These are phyloP conservation scores for Habroteleia sp. DNA, from an alignment of 2,888 invertebrate genomes.

Conservation along the genomic window DNA sequence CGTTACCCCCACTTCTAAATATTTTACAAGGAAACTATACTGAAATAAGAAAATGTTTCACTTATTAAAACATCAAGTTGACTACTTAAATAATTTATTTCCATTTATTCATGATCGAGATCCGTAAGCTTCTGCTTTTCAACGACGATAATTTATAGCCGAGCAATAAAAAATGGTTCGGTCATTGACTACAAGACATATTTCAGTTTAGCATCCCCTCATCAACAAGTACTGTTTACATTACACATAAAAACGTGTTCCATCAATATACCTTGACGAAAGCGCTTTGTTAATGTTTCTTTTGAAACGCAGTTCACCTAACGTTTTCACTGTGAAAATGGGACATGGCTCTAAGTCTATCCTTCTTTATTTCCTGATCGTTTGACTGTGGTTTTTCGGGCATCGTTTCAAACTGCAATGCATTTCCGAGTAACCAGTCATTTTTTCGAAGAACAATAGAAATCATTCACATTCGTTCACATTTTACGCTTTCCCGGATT, in stretches of 20 bases:
- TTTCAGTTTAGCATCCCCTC: conserved; percentile 33
- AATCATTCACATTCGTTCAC: conserved; percentile 35
- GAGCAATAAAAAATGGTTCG: conserved; percentile 4
- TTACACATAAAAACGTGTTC: conserved; percentile 15
- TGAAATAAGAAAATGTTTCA: not conserved
- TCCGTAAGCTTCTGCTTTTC: too few species aligned
- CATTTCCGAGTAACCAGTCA: conserved; percentile 33
- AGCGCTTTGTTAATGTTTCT: conserved; percentile 51
- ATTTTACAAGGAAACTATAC: conserved; percentile 5
- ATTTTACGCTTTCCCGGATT: conserved; percentile 35
- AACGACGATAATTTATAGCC: conserved; percentile 1
- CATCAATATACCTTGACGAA: conserved; percentile 56
- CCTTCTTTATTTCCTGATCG: conserved; percentile 40
- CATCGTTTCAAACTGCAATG: conserved; percentile 31
- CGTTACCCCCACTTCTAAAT: too few species aligned
- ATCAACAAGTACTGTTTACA: conserved; percentile 15
- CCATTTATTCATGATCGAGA: too few species aligned
- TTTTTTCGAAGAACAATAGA: conserved; percentile 27
- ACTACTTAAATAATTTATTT: too few species aligned
- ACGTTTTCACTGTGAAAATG: conserved; percentile 43
- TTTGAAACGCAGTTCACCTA: conserved; percentile 51
- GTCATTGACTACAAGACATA: conserved; percentile 1
- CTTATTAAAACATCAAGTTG: too few species aligned
- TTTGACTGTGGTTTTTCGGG: conserved; percentile 34
- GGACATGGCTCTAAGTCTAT: conserved; percentile 51